A percentile compares a stretch with the other conserved stretches of the same genome.
Conservation (phyloP, 37 sponge, comb jelly and placozoan species). For the Dysidea cf. avara region DNA sequence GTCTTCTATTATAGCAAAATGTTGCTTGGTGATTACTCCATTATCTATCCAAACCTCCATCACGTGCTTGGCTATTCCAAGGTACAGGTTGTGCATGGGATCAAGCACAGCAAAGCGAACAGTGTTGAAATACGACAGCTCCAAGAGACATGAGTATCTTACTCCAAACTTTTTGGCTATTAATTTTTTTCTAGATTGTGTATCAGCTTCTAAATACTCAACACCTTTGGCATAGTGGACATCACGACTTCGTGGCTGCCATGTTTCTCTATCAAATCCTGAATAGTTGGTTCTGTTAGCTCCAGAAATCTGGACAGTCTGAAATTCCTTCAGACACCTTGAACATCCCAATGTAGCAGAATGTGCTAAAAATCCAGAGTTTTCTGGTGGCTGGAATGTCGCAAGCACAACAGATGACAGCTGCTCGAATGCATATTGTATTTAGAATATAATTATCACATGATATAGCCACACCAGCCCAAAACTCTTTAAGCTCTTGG, state of each 20-base stretch:
- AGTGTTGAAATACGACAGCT: constrained; percentile 45
- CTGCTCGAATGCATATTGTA: constrained; percentile 20
- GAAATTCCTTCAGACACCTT: constrained; percentile 29
- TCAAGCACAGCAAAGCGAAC: constrained; percentile 18
- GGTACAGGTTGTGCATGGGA: constrained; percentile 50
- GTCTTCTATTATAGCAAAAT: constrained; percentile 26
- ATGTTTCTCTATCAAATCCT: constrained; percentile 25
- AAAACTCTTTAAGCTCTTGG: constrained; percentile 23
- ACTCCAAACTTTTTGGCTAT: constrained; percentile 21
- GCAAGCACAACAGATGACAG: constrained; percentile 26
- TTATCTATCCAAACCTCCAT: constrained; percentile 19
- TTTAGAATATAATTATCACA: background rate
- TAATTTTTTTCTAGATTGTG: background rate
- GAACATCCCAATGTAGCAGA: constrained; percentile 28
- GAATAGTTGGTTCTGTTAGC: constrained; percentile 32
- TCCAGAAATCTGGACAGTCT: constrained; percentile 12
- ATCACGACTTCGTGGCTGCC: constrained; percentile 16
- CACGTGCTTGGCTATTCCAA: constrained; percentile 42
- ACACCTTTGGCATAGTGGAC: constrained; percentile 1
- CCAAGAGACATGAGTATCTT: constrained; percentile 22
- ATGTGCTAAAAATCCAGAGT: constrained; percentile 48
- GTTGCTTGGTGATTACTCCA: background rate
- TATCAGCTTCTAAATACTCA: constrained; percentile 1
- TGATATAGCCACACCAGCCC: constrained; percentile 15
- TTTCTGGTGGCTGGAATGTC: constrained; percentile 51